These are phyloP conservation scores for Tribolium freemani DNA, from an alignment of 2,888 invertebrate genomes.

Conservation along the genomic window DNA sequence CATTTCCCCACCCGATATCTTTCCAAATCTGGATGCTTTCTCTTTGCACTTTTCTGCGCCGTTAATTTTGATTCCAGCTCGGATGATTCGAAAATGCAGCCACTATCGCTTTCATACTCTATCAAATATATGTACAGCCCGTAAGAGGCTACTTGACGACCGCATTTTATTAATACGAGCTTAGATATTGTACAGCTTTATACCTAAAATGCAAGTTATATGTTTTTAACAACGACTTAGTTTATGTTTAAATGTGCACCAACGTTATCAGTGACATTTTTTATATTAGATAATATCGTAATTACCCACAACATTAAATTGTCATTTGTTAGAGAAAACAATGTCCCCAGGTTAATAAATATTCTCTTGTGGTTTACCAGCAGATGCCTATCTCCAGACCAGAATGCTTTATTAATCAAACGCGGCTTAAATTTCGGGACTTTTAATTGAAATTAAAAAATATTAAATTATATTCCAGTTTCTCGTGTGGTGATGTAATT, in stretches of 20 bases:
- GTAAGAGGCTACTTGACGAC: constrained; percentile 1
- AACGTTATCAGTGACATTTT: constrained; percentile 18
- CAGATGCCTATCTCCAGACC: constrained; percentile 6
- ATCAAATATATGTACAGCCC: constrained; percentile 6
- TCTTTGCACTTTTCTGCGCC: constrained; percentile 10
- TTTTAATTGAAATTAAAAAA: background rate
- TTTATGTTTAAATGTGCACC: background rate
- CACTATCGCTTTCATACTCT: constrained; percentile 3
- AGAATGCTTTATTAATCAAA: constrained; percentile 14
- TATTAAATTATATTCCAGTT: background rate
- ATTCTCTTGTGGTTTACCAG: constrained; percentile 6
- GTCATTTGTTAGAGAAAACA: constrained; percentile 25
- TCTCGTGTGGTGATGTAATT: no score
- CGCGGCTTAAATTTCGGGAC: background rate
- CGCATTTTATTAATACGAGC: constrained; percentile 10
- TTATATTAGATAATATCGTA: constrained; percentile 35
- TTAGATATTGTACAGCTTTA: background rate
- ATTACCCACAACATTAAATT: constrained; percentile 33
- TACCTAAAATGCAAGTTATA: background rate
- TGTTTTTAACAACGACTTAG: background rate
- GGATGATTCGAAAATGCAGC: constrained; percentile 8
- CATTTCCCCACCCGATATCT: constrained; percentile 1
- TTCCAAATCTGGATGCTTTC: background rate
- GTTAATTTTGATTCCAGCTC: constrained; percentile 13
- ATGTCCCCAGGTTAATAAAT: constrained; percentile 5